Percentiles rank a stretch among this genome's conserved stretches.
These are phyloP conservation scores for Proterorhinus semilunaris DNA, from an alignment of 2,113 vertebrate genomes.

Conservation along the genomic window DNA sequence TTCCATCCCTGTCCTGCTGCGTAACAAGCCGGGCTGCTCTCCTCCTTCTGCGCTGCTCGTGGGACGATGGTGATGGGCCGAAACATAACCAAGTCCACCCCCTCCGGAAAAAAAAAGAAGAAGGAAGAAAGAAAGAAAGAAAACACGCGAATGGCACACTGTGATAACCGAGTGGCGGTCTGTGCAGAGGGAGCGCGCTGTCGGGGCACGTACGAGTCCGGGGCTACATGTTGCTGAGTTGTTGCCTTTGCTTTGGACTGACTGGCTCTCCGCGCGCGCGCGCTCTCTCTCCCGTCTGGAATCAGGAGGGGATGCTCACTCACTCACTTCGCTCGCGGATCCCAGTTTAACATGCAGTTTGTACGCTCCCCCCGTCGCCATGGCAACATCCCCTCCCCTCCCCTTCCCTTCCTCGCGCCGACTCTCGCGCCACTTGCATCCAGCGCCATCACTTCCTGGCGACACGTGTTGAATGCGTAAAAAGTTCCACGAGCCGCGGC, in stretches of 20 bases:
- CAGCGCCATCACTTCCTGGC: constrained; percentile 64
- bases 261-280: constrained; percentile 45
- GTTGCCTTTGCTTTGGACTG: neutral
- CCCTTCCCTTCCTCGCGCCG: constrained; percentile 7
- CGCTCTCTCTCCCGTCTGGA: constrained; percentile 31
- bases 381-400: constrained; percentile 71
- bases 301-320: constrained; percentile 34
- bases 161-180: neutral
- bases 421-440: constrained; percentile 9
- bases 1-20: constrained; percentile 68
- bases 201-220: constrained; percentile 1
- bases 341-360: constrained; percentile 82
- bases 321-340: constrained; percentile 62
- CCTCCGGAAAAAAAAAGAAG: neutral
- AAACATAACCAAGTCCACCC: constrained; percentile 31
- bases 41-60: constrained; percentile 1
- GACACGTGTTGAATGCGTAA: constrained; percentile 83
- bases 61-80: constrained; percentile 33
- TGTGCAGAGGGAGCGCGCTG: neutral
- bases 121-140: constrained; percentile 5
- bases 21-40: constrained; percentile 32
- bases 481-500: constrained; percentile 62
- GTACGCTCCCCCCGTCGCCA: constrained; percentile 76
- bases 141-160: too few relatives aligned
- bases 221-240: constrained; percentile 79